These are phyloP conservation scores for Cynopterus sphinx DNA, from an alignment of 2,797 vertebrate species.

Conservation along the genomic window DNA sequence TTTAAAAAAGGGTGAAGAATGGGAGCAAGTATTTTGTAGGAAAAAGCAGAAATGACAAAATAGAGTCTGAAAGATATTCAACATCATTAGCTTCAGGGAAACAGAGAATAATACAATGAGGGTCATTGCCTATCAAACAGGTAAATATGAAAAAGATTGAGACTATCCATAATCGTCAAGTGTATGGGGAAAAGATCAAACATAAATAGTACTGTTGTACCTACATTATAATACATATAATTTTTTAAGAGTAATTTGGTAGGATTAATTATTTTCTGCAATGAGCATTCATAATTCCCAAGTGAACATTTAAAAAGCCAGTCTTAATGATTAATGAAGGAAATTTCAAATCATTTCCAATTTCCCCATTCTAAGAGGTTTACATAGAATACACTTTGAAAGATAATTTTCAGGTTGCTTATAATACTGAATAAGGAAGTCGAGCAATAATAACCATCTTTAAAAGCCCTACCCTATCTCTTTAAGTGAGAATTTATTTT, in stretches of 20 bases:
- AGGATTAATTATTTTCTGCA: conserved; percentile 12
- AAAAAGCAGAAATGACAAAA: neutral
- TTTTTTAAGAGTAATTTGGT: conserved; percentile 8
- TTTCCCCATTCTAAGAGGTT: neutral
- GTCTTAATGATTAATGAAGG: neutral
- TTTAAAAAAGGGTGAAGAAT: neutral
- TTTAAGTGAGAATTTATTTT: neutral
- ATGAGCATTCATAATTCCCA: neutral
- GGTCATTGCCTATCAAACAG: neutral
- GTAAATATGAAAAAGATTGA: neutral
- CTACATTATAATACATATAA: neutral
- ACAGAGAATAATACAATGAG: neutral
- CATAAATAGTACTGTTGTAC: neutral
- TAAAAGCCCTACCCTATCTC: neutral
- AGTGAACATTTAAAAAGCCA: neutral
- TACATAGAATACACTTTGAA: neutral
- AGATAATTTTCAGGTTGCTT: conserved; percentile 7
- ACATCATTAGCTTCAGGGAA: neutral
- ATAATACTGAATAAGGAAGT: neutral
- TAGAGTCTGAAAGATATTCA: neutral
- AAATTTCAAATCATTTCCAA: neutral
- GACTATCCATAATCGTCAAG: neutral
- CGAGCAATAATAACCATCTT: neutral
- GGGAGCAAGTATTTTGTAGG: neutral
- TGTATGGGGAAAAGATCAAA: neutral